Percentiles rank a stretch among this genome's conserved stretches.
phyloP scores from a whole-genome alignment of 2,113 vertebrate genomes.

The Engraulis encrasicolus region DNA sequence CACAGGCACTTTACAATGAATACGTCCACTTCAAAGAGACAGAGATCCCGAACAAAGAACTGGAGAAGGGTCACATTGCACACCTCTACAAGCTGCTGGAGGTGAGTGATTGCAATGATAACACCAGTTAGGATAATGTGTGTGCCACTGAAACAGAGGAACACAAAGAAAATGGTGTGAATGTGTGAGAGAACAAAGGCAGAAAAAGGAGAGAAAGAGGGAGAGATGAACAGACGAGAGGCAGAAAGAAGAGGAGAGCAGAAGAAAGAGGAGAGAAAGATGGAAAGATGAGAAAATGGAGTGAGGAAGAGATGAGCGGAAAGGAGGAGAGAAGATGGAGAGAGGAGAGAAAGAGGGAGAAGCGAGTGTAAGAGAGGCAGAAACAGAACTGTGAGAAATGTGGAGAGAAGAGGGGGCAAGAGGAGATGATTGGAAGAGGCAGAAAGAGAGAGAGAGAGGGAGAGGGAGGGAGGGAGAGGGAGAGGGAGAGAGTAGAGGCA shows the following conservation, averaged over 20 bases:
- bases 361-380: no score
- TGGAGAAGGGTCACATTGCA: conserved; percentile 87
- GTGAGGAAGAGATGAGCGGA: no score
- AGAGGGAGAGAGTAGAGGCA: neutral
- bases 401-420: no score
- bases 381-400: no score
- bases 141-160: no score
- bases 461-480: neutral
- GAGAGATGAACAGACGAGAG: neutral
- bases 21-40: conserved; percentile 99
- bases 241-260: neutral
- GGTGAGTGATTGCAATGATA: conserved; percentile 70
- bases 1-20: conserved; percentile 98
- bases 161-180: neutral
- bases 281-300: no score
- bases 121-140: neutral
- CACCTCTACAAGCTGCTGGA: conserved; percentile 94
- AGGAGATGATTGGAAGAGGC: no score
- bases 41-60: conserved; percentile 89
- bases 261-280: no score
- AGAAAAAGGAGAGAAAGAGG: neutral
- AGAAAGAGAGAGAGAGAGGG: no score
- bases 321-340: no score
- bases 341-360: no score
- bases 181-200: neutral